Evolutionary conservation across 2,797 vertebrate genomes (phyloP), one percentile per base, ranked within the genome.

Genomic region (Sebastes paucispinis): DNA sequence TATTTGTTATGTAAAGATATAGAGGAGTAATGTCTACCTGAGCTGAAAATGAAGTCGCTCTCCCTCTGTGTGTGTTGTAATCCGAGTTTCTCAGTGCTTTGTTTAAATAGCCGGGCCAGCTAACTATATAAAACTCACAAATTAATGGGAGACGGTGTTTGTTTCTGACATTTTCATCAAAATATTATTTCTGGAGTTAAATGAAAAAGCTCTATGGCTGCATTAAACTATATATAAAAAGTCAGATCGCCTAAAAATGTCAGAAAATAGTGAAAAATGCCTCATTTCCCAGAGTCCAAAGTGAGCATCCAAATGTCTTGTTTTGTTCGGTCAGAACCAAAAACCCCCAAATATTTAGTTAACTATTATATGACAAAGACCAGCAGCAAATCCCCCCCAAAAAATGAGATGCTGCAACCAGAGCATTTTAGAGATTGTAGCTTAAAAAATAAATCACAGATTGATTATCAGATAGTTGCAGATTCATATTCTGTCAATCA

Each of bases 191-290:
- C 25, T 29, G 25, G 16, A 18, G 14, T 50, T 50, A 59, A 59
- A 29, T 16, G 6, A 25, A 59, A 59, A 59, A 50, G 47, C 47
- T 50, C 18, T 50, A 20, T 20, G 47, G 47, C 0, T 20, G 47
- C 18, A 50, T 0, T 0, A 0, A 50, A 50, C 18, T 50, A 20
- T 50, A 47, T 50, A 20, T 0, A 8, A 50, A 50, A 0, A 50
- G 18, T 20, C 8, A 4, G 18, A 50, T 50, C 8, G 3, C 18
- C 47, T 50, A 50, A 54, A 47, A 52, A 20, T 50, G 50, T n/a
- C 18, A 5, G 10, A 54, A 24, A 55, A 55, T 22, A 22, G 54
- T 22, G 54, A 55, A 55, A 47, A 54, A 54, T n/a, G 20, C 20
- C 50, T 0, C 50, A 54, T 54, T 54, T 54, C 50, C 0, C 20